phyloP scores from a whole-genome alignment of 2,113 vertebrate genomes.

The Ascaphus truei region DNA sequence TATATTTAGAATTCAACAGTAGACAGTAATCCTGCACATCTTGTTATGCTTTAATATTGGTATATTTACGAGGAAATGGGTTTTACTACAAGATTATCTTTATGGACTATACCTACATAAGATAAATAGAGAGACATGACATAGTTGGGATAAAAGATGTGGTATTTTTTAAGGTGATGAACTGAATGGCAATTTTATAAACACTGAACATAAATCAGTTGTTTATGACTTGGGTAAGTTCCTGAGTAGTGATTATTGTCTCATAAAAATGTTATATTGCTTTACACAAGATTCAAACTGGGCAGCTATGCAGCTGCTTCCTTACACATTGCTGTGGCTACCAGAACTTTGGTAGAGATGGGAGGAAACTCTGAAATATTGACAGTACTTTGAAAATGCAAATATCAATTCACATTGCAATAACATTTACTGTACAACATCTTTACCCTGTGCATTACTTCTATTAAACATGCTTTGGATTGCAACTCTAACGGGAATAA shows the following conservation, averaged over 20 bases:
- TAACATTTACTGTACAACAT: too few species aligned
- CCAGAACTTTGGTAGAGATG: not conserved
- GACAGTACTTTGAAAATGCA: not conserved
- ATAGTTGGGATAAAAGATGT: not conserved
- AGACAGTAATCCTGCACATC: slow-evolving; percentile 2
- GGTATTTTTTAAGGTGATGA: not conserved
- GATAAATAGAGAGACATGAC: not conserved
- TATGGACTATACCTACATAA: not conserved
- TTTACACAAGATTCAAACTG: not conserved
- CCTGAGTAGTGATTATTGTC: not conserved
- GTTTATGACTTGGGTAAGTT: slow-evolving; percentile 4
- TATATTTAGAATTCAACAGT: slow-evolving; percentile 22
- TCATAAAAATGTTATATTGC: slow-evolving; percentile 19
- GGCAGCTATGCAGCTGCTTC: not conserved
- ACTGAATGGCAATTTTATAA: not conserved
- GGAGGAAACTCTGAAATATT: not conserved
- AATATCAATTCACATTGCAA: too few species aligned
- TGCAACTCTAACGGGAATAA: too few species aligned
- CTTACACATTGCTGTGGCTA: not conserved
- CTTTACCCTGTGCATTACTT: too few species aligned
- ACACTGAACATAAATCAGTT: not conserved
- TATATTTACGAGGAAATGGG: not conserved
- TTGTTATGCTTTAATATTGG: not conserved
- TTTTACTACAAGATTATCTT: not conserved
- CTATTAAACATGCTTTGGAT: too few species aligned